A percentile compares a stretch with the other conserved stretches of the same genome.
These are phyloP conservation scores for Hydrolagus colliei DNA, from an alignment of 2,797 vertebrate genomes.

Conservation along the genomic window DNA sequence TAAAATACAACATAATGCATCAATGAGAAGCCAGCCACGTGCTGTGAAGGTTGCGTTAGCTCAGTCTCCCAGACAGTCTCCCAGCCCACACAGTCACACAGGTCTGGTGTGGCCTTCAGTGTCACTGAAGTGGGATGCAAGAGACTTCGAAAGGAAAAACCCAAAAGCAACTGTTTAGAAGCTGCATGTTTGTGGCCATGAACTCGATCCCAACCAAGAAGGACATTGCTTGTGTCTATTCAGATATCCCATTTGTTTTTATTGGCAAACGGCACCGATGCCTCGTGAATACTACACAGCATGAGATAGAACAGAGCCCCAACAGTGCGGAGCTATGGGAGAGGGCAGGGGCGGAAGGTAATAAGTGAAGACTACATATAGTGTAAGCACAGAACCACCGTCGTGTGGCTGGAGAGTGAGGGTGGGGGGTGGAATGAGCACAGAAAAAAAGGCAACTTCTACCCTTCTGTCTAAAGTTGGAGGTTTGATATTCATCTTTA, in stretches of 20 bases:
- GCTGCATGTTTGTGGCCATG: not conserved
- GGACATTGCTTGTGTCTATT: not conserved
- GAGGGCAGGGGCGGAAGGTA: no score
- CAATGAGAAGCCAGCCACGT: not conserved
- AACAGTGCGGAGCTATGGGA: not conserved
- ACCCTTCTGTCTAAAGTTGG: no score
- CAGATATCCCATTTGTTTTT: constrained; percentile 9
- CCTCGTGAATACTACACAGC: not conserved
- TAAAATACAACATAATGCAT: not conserved
- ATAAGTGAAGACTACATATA: no score
- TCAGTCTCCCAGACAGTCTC: not conserved
- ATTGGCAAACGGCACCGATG: not conserved
- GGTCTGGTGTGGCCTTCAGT: not conserved
- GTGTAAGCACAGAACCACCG: no score
- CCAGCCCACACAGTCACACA: not conserved
- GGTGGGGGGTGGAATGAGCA: no score
- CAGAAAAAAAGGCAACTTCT: no score
- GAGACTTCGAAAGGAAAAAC: not conserved
- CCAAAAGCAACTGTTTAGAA: not conserved
- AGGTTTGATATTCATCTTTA: no score
- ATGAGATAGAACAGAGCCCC: not conserved
- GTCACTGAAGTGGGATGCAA: not conserved
- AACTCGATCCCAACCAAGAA: not conserved
- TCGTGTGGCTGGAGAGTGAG: no score
- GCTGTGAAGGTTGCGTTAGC: not conserved